Base-by-base conservation (phyloP, 2,113 vertebrate species). In the Pipa parva region DNA sequence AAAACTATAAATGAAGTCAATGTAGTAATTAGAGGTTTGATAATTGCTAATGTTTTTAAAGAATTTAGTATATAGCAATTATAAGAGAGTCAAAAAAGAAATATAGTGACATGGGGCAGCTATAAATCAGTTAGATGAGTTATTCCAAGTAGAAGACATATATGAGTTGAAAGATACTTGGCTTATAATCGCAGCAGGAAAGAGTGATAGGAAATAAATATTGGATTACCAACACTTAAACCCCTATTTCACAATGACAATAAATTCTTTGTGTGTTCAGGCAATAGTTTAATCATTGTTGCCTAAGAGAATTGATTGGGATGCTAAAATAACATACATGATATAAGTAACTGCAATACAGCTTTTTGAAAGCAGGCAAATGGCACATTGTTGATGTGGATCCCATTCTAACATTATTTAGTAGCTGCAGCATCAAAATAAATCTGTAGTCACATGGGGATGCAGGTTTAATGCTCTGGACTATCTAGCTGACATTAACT, bases 371-470 rank as follows among this genome's bases (percentile, higher is more conserved):
- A 65, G 63, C 63, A 57, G n/a, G 63, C 39, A 57, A 65, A 46
- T 46, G 63, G 63, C 63, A 46, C 46, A 36, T 36, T 57, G 36
- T 65, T 65, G 63, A 65, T 56, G 29, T 65, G 56, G 56, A 65
- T 65, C 63, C 63, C 63, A 51, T 31, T 26, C 63, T 65, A 52
- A 65, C 63, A 65, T 39, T 65, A 56, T 65, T 25, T 57, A 57
- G 51, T 52, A 65, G 63, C 52, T 56, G 63, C 36, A 56, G 52
- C 63, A 56, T 56, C 51, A 24, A 56, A 55, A 21, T 42, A 37
- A 65, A 65, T 65, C 63, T 28, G 52, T 36, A 11, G 51, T 46
- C 63, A 57, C 63, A 46, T 46, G 52, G 63, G 63, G 63, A 65
- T 65, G 36, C 33, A 65, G 63, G 63, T 65, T 31, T 65, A 55